Conservation (phyloP, 2,888 invertebrate genomes). For the Acanthosepion lycidas region DNA sequence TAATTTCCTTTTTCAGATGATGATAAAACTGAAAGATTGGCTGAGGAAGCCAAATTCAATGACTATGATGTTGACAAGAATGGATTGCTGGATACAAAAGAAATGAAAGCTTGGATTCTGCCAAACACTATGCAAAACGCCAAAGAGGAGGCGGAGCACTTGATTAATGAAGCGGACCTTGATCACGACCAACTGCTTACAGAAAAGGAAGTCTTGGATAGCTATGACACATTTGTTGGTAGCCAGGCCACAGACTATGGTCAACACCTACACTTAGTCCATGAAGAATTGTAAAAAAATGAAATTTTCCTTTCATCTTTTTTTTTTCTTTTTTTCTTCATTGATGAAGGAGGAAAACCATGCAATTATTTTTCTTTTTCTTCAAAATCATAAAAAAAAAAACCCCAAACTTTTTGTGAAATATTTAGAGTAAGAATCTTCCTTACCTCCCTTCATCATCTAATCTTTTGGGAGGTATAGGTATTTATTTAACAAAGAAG, state of each 20-base stretch:
- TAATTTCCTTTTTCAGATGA: conserved; percentile 53
- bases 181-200: conserved; percentile 86
- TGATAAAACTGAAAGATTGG: conserved; percentile 56
- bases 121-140: conserved; percentile 89
- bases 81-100: conserved; percentile 84
- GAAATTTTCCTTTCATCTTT: neutral
- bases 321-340: neutral
- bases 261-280: conserved; percentile 92
- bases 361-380: neutral
- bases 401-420: no score
- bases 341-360: neutral
- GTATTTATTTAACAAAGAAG: neutral
- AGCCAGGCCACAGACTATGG: conserved; percentile 99
- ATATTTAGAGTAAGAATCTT: neutral
- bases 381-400: neutral
- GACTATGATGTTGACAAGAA: conserved; percentile 87
- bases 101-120: conserved; percentile 91
- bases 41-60: conserved; percentile 67
- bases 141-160: conserved; percentile 90
- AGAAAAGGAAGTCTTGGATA: conserved; percentile 89
- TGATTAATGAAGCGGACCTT: conserved; percentile 78
- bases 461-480: neutral
- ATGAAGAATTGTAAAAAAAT: conserved; percentile 54
- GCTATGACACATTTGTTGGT: conserved; percentile 97
- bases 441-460: neutral